These are phyloP conservation scores for Leuciscus idus DNA, from an alignment of 2,113 vertebrate species.

Conservation along the genomic window DNA sequence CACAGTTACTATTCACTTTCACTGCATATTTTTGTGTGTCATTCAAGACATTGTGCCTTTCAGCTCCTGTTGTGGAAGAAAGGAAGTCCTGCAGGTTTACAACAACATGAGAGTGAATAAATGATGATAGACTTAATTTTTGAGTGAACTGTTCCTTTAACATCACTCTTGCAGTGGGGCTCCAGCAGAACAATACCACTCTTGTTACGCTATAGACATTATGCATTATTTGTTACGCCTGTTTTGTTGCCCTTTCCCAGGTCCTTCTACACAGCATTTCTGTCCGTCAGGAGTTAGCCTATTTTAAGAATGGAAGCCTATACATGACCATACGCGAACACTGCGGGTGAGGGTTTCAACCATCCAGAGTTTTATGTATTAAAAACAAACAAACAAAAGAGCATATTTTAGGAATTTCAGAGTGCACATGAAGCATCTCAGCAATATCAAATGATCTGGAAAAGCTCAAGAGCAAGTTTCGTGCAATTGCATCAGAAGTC, in stretches of 20 bases:
- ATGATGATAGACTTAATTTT: constrained; percentile 2
- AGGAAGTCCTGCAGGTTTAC: not conserved
- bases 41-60: not conserved
- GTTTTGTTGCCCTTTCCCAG: constrained; percentile 4
- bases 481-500: constrained; percentile 25
- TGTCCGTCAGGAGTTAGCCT: not conserved
- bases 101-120: not conserved
- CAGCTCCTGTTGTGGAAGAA: not conserved
- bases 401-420: not conserved
- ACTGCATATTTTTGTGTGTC: not conserved
- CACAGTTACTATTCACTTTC: not conserved
- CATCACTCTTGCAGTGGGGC: not conserved
- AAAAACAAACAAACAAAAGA: not conserved
- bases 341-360: not conserved
- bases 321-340: constrained; percentile 12
- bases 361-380: not conserved
- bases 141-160: constrained; percentile 1
- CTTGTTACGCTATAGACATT: constrained; percentile 32
- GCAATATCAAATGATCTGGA: constrained; percentile 5
- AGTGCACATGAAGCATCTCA: not conserved
- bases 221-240: constrained; percentile 38
- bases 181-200: constrained; percentile 42
- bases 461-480: not conserved
- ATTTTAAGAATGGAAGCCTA: constrained; percentile 28
- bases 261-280: not conserved